Base-by-base conservation (phyloP, 2,113 vertebrate genomes). In the Genyomyrus donnyi region DNA sequence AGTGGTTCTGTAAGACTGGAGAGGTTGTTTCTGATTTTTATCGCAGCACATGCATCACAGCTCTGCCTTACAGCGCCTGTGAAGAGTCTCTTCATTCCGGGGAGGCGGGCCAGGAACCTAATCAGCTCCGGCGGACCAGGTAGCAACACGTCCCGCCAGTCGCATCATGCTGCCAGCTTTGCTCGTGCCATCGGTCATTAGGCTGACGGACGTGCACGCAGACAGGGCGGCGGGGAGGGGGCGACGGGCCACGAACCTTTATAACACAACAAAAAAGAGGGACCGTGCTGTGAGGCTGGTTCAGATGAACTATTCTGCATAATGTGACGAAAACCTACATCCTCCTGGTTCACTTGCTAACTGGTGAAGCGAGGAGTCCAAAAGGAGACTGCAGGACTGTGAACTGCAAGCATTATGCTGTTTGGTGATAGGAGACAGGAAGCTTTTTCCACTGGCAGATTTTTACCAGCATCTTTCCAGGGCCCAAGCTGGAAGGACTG, bases 1-100 rank as follows among this genome's bases (percentile, higher is more conserved):
- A 66, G 58, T 66, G 80, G 21, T 8, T 45, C 80, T 39, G 45
- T 85, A 85, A 48, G 74, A 21, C 77, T 83, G 77, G 77, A 83
- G 42, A 83, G 42, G 77, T 45, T 83, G 77, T 83, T 83, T 83
- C 77, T 85, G 83, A 48, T 85, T 48, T 83, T 83, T 24, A 83
- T 39, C 77, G 6, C 77, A 45, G 42, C 35, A 45, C 77, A 83
- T 83, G 77, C 77, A 83, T 39, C 19, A 24, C 83, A 46, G 80
- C 35, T 85, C 42, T 85, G 42, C 45, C 80, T 85, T 85, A 85
- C 1, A n/a, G 83, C 39, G 8, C 15, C 84, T 87, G 46, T 70
- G 27, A 24, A 42, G 46, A 50, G 80, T 27, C 83, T 31, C 53
- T 21, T 27, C 24, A 39, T 35, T 21, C 53, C 86, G 48, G 27